Base-by-base conservation (phyloP, 1,140 invertebrate genomes). In the Melitaea cinxia region DNA sequence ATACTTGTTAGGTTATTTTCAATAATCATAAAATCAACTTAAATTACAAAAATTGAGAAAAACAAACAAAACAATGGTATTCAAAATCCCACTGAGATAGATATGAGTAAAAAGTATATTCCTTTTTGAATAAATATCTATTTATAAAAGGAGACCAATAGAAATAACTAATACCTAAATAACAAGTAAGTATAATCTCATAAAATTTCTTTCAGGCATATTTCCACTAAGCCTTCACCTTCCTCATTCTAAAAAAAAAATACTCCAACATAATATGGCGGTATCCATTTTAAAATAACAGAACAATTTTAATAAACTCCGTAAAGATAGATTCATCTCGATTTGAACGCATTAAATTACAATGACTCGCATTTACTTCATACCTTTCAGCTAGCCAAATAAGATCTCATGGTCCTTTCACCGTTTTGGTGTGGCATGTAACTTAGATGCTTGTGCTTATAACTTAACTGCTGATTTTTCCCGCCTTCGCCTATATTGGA, bases 381-480 rank as follows among this genome's bases (percentile, higher is more conserved):
- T 57, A 42, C 37, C 33, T 45, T 26, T 57, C 24, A 45, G 37
- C n/a, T 42, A 4, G 0, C 54, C 37, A 57, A 35, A 56, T 42
- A 10, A 2, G 19, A 39, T 35, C 14, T 57, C 54, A 57, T 28
- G 54, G 54, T 7, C 23, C 52, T 47, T 63, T 33, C 24, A 28
- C 60, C 37, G 47, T 55, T 63, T 63, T 37, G 52, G 52, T 63
- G 19, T 55, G 28, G 26, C 53, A 63, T 28, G 37, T 15, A 14
- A 12, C 54, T 28, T 54, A 54, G 33, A 53, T 53, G 23, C 33
- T 52, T 55, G 45, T 53, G 60, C 28, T 28, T 10, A 15, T 42
- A 17, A 42, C 37, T 17, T 7, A 42, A 4, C 0, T 14, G 4
- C 14, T 42, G 4, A 17, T 42, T 6, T 17, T 15, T 7, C 15